Evolutionary conservation across 2,888 invertebrate genomes (phyloP).

Genomic region (Brachyptera risi): DNA sequence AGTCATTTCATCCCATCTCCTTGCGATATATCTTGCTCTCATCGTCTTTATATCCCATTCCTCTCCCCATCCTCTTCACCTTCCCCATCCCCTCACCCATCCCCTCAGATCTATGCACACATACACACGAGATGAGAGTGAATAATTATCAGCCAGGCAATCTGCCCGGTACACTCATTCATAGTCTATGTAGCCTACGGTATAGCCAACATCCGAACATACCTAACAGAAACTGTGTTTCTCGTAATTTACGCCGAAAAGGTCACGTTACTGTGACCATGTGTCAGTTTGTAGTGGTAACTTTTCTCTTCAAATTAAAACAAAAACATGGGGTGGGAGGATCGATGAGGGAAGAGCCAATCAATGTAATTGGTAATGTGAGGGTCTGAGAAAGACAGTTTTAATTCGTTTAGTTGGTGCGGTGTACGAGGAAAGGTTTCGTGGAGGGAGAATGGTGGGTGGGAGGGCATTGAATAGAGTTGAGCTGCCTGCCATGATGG

Average conservation of each 20-base stretch:
- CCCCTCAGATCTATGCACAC: too few species aligned
- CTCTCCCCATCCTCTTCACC: too few species aligned
- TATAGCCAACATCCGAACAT: not conserved
- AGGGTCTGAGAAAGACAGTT: slow-evolving; percentile 7
- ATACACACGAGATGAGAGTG: too few species aligned
- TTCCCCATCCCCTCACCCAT: too few species aligned
- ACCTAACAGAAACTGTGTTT: not conserved
- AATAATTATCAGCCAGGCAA: not conserved
- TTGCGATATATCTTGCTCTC: too few species aligned
- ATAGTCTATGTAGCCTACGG: not conserved
- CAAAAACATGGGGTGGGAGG: too few species aligned
- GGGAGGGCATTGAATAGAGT: not conserved
- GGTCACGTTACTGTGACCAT: not conserved
- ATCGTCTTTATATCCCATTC: too few species aligned
- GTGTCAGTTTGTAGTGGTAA: not conserved
- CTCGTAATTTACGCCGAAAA: not conserved
- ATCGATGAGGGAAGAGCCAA: slow-evolving; percentile 1
- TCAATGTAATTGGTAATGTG: slow-evolving; percentile 11
- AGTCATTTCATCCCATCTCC: too few species aligned
- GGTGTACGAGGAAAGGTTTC: too few species aligned
- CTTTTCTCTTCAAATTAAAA: not conserved
- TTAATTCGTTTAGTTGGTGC: slow-evolving; percentile 4
- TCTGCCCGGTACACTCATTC: not conserved
- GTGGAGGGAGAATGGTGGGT: not conserved
- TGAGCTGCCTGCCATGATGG: slow-evolving; percentile 4